Evolutionary conservation across 2,113 vertebrate species (phyloP), one percentile per base, ranked within the genome.

Genomic region (Ceyx margarethae): DNA sequence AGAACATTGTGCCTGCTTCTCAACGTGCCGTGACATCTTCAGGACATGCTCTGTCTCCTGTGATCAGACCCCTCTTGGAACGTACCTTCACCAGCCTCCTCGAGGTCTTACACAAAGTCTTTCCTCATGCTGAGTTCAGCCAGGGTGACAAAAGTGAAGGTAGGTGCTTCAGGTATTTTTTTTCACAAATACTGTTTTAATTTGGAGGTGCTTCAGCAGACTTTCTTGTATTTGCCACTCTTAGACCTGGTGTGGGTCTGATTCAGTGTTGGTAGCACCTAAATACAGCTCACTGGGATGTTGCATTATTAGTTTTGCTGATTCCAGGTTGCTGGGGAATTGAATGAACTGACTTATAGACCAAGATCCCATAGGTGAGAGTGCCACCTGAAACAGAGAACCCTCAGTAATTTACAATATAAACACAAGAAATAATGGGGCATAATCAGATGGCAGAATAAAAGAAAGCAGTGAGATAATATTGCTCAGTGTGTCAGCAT

Each of bases 1-100:
- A 98, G 96, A 98, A 98, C 69, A 99, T 99, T 50, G 98, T 99
- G 95, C 99, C 99, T 85, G 99, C 99, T 91, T 99, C 99, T 68
- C 99, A 99, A 80, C 98, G 99, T 74, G 99, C 99, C 26, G 97
- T 99, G 77, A 98, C 98, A 8, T 98, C 99, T 58, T 98, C 99
- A 4, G 99, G 99, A 28, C 98, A 98, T n/a, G 98, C 99, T 1
- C 96, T 99, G 26, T 98, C 98, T 71, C 97, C 98, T 19, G 96
- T 98, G 81, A 98, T 99, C 97, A 97, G 98, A 85, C 99, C 99
- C 43, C 97, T 99, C 81, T 62, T 99, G 95, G 98, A 98, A 73
- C 97, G 98, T 60, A 98, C 97, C 75, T 98, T 99, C 96, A 97
- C 95, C n/a, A 95, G 92, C 61, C 97, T 98, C 42, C 97, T 99